phyloP scores from a whole-genome alignment of 2,113 vertebrate species.

The Seriola rivoliana region DNA sequence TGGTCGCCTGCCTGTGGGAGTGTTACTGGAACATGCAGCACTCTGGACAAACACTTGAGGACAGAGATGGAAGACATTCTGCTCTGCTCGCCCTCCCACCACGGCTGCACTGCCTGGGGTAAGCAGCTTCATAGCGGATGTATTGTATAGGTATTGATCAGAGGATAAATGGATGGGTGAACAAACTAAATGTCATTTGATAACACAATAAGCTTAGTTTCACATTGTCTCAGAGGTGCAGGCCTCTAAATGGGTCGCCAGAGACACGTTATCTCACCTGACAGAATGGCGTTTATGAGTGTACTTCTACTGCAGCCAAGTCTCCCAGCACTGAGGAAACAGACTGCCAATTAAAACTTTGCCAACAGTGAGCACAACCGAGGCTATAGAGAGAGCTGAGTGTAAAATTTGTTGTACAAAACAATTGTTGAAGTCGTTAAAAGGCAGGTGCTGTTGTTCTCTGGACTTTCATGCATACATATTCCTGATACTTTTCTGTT shows the following conservation, averaged over 20 bases:
- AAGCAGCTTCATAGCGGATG: background rate
- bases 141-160: background rate
- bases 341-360: constrained; percentile 1
- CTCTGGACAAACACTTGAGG: background rate
- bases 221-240: constrained; percentile 2
- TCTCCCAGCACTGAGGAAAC: background rate
- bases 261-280: constrained; percentile 6
- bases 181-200: constrained; percentile 10
- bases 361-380: constrained; percentile 5
- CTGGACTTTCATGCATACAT: background rate
- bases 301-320: constrained; percentile 3
- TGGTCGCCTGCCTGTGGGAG: background rate
- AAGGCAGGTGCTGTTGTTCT: background rate
- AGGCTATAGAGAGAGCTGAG: background rate
- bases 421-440: background rate
- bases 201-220: constrained; percentile 5
- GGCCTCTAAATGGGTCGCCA: constrained; percentile 18
- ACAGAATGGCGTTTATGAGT: constrained; percentile 2
- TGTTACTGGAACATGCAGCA: background rate
- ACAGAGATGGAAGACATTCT: background rate
- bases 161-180: constrained; percentile 1
- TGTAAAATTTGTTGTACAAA: background rate
- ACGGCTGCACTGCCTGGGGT: background rate
- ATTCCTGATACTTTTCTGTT: constrained; percentile 4
- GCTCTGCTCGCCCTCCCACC: background rate